phyloP scores from a whole-genome alignment of 2,888 invertebrate genomes.

The Caenorhabditis drosophilae region DNA sequence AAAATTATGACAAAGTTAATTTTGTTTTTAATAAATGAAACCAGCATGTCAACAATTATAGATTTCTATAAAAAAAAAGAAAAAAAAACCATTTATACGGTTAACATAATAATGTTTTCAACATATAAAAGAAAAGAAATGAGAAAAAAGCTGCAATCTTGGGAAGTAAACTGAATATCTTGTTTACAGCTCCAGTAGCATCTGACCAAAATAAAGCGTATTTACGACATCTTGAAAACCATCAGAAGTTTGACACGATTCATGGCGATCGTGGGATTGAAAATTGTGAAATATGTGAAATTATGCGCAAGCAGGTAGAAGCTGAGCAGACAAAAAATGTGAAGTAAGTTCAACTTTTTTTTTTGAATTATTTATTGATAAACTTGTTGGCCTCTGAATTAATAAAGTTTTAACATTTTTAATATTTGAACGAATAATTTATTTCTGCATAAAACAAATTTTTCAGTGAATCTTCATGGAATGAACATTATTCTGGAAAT shows the following conservation, averaged over 20 bases:
- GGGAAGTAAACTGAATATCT: background rate
- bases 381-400: too few relatives aligned
- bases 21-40: too few relatives aligned
- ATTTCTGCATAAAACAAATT: too few relatives aligned
- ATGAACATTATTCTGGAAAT: conserved; percentile 1
- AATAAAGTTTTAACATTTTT: too few relatives aligned
- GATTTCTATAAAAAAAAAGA: too few relatives aligned
- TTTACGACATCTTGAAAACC: conserved; percentile 48
- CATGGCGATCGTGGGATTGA: conserved; percentile 37
- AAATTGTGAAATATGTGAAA: conserved; percentile 43
- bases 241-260: conserved; percentile 50
- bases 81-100: too few relatives aligned
- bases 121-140: background rate
- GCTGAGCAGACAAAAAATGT: too few relatives aligned
- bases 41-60: conserved; percentile 2
- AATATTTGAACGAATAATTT: too few relatives aligned
- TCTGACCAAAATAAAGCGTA: conserved; percentile 48
- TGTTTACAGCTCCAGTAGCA: conserved; percentile 21
- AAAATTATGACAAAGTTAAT: too few relatives aligned
- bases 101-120: too few relatives aligned
- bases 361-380: too few relatives aligned
- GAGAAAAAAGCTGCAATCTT: background rate
- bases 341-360: too few relatives aligned
- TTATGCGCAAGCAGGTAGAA: conserved; percentile 36
- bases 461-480: conserved; percentile 2